A percentile compares a stretch with the other conserved stretches of the same genome.
phyloP scores from a whole-genome alignment of 2,113 vertebrate species.

The Gobius niger region DNA sequence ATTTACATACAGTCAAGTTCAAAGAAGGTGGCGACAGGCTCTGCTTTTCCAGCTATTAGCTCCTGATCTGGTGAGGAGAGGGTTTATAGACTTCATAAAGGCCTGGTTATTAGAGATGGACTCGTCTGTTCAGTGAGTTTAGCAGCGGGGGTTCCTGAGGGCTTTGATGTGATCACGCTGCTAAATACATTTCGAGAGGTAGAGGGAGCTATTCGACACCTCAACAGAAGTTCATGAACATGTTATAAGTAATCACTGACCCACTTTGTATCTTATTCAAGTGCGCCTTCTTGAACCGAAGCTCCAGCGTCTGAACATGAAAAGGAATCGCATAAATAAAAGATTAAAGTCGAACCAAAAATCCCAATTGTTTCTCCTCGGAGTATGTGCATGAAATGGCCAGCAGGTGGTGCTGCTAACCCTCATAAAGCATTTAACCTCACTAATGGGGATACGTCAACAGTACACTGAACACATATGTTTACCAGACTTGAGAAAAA shows the following conservation, averaged over 20 bases:
- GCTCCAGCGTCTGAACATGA: neutral
- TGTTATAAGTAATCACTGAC: constrained; percentile 40
- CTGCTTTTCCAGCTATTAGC: constrained; percentile 63
- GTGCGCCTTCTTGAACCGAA: neutral
- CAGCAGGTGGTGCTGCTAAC: constrained; percentile 29
- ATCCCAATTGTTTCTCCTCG: neutral
- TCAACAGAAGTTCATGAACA: constrained; percentile 21
- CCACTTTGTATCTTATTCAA: neutral
- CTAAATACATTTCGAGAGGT: constrained; percentile 58
- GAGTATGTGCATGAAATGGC: neutral
- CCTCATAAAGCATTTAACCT: neutral
- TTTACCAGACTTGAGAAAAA: too few species aligned
- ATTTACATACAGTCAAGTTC: constrained; percentile 53
- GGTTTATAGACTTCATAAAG: constrained; percentile 64
- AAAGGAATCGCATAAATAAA: neutral
- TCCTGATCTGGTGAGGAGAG: constrained; percentile 50
- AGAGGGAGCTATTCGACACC: constrained; percentile 40
- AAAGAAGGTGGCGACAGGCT: constrained; percentile 54
- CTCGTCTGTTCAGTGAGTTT: constrained; percentile 55
- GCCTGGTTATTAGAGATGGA: constrained; percentile 59
- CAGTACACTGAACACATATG: too few species aligned
- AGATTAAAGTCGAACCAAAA: neutral
- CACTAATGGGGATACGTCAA: too few species aligned
- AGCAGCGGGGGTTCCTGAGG: constrained; percentile 52
- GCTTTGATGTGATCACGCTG: constrained; percentile 67